These are phyloP conservation scores for Dolichallabes microphthalmus DNA, from an alignment of 2,113 vertebrate genomes.

Conservation along the genomic window DNA sequence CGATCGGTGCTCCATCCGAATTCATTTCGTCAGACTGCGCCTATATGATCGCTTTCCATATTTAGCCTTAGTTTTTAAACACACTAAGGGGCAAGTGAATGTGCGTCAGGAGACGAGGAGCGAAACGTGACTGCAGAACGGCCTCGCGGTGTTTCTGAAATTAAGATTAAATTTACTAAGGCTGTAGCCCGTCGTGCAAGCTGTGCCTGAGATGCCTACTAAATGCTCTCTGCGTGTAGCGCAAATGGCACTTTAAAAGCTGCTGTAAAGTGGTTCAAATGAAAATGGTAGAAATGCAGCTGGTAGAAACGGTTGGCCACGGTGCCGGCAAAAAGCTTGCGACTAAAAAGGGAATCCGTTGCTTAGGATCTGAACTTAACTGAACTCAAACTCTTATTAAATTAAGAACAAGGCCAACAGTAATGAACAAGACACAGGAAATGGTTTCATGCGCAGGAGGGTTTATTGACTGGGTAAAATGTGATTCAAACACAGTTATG, in stretches of 20 bases:
- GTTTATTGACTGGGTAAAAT: background rate
- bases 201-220: background rate
- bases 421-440: background rate
- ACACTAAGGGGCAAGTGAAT: background rate
- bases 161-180: slow-evolving; percentile 6
- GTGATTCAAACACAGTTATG: background rate
- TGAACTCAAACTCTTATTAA: background rate
- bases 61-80: slow-evolving; percentile 1
- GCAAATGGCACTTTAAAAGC: slow-evolving; percentile 10
- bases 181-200: background rate
- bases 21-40: background rate
- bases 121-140: background rate
- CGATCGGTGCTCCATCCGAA: background rate
- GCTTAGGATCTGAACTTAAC: background rate
- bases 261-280: background rate
- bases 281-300: background rate
- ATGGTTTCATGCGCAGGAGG: background rate
- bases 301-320: background rate
- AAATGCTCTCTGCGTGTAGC: background rate
- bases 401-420: background rate
- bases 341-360: background rate
- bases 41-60: background rate
- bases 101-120: background rate
- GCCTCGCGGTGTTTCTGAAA: background rate
- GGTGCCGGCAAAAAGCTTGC: background rate